Percentiles rank a stretch among this genome's conserved stretches.
These are phyloP conservation scores for Stegophylla sp. DNA, from an alignment of 2,888 invertebrate species.

Conservation along the genomic window DNA sequence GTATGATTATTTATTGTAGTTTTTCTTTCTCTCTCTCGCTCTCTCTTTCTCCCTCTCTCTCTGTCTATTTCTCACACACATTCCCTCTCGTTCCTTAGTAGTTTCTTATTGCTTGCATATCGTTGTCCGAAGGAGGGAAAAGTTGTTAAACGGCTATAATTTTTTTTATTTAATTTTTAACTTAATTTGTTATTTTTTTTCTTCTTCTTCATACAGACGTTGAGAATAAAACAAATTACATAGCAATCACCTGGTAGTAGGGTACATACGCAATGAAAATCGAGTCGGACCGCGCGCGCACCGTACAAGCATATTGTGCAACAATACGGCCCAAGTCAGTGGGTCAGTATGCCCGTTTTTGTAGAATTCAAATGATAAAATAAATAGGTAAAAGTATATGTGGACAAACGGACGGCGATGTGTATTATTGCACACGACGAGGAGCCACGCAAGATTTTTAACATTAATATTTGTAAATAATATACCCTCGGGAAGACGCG, in stretches of 20 bases:
- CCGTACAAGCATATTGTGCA: slow-evolving; percentile 4
- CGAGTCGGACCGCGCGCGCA: slow-evolving; percentile 16
- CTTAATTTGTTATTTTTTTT: no score
- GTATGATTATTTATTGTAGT: slow-evolving; percentile 18
- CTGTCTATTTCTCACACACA: not conserved
- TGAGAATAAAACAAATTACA: slow-evolving; percentile 52
- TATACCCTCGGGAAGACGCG: not conserved
- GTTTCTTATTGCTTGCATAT: no score
- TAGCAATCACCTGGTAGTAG: slow-evolving; percentile 26
- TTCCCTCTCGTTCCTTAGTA: not conserved
- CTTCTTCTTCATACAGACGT: not conserved
- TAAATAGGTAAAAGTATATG: slow-evolving; percentile 51
- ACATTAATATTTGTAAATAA: not conserved
- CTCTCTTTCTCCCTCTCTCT: not conserved
- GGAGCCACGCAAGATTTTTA: not conserved
- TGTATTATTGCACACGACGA: not conserved
- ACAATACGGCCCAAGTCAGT: slow-evolving; percentile 36
- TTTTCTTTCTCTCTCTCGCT: not conserved
- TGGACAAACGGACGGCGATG: not conserved
- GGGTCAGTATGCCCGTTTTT: slow-evolving; percentile 48
- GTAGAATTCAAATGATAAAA: slow-evolving; percentile 43
- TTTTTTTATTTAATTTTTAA: slow-evolving; percentile 22
- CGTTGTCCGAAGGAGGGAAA: not conserved
- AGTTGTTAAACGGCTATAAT: slow-evolving; percentile 55
- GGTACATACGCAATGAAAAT: slow-evolving; percentile 37